Evolutionary conservation across 2,888 invertebrate species (phyloP).

Genomic region (Myopa testacea): DNA sequence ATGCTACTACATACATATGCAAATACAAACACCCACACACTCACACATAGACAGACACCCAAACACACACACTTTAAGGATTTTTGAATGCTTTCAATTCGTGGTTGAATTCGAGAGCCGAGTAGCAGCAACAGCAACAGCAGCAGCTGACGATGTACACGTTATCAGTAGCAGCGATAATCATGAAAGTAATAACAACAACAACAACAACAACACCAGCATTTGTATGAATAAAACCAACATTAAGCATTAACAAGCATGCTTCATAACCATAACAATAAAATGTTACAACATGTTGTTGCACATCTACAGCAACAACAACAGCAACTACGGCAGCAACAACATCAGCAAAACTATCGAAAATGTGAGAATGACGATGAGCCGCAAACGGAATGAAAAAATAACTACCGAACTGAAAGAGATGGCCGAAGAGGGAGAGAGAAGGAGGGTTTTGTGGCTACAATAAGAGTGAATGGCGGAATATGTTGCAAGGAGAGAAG

Average conservation of each 20-base stretch:
- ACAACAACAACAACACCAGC: background rate
- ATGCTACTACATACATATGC: background rate
- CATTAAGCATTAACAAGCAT: background rate
- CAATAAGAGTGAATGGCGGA: background rate
- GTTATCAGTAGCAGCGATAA: background rate
- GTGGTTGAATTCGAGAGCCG: too few species aligned
- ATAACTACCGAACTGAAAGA: background rate
- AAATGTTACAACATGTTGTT: slow-evolving; percentile 32
- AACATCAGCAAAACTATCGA: slow-evolving; percentile 1
- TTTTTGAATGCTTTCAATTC: too few species aligned
- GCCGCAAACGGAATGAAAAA: background rate
- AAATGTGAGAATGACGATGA: background rate
- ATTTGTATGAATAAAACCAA: slow-evolving; percentile 27
- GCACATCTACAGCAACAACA: background rate
- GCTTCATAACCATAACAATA: slow-evolving; percentile 36
- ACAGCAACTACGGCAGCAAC: background rate
- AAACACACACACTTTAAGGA: too few species aligned
- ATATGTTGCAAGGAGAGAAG: background rate
- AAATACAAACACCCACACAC: too few species aligned
- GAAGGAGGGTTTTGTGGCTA: too few species aligned
- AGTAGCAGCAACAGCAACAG: too few species aligned
- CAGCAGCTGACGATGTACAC: background rate
- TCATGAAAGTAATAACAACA: background rate
- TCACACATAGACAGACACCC: too few species aligned
- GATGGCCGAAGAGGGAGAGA: background rate